A percentile compares a stretch with the other conserved stretches of the same genome.
phyloP scores from a whole-genome alignment of 2,113 vertebrate genomes.

The Athene cunicularia region DNA sequence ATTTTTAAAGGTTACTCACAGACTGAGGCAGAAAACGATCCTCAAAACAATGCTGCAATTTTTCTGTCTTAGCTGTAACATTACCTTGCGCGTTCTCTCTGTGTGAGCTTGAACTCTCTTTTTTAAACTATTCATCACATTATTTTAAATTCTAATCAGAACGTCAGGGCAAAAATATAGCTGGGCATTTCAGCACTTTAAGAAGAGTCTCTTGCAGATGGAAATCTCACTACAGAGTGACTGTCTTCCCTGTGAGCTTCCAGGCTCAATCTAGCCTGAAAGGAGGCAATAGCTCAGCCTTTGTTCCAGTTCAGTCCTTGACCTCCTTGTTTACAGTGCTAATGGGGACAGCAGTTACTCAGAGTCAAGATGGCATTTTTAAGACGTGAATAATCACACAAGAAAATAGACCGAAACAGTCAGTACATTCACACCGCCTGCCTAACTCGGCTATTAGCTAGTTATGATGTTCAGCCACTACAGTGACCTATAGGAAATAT shows the following conservation, averaged over 20 bases:
- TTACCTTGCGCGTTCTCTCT: background rate
- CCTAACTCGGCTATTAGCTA: background rate
- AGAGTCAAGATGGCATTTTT: conserved; percentile 57
- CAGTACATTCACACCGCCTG: conserved; percentile 30
- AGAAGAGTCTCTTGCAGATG: background rate
- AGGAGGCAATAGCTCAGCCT: conserved; percentile 51
- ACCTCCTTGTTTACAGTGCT: conserved; percentile 52
- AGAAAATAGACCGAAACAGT: conserved; percentile 49
- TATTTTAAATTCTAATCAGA: background rate
- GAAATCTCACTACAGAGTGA: background rate
- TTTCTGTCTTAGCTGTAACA: background rate
- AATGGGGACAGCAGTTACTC: conserved; percentile 52
- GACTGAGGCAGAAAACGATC: background rate
- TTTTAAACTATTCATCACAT: background rate
- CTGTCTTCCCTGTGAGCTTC: background rate
- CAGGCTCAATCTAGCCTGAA: background rate
- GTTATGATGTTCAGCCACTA: background rate
- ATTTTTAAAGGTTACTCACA: background rate
- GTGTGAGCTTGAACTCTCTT: background rate
- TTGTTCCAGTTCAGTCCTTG: conserved; percentile 44
- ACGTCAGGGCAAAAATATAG: background rate
- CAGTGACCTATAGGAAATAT: conserved; percentile 42
- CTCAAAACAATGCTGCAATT: background rate
- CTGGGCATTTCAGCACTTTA: background rate
- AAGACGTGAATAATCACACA: conserved; percentile 57